Percentiles rank a stretch among this genome's conserved stretches.
Evolutionary conservation across 2,113 vertebrate species (phyloP).

Genomic region (Serilophus lunatus): DNA sequence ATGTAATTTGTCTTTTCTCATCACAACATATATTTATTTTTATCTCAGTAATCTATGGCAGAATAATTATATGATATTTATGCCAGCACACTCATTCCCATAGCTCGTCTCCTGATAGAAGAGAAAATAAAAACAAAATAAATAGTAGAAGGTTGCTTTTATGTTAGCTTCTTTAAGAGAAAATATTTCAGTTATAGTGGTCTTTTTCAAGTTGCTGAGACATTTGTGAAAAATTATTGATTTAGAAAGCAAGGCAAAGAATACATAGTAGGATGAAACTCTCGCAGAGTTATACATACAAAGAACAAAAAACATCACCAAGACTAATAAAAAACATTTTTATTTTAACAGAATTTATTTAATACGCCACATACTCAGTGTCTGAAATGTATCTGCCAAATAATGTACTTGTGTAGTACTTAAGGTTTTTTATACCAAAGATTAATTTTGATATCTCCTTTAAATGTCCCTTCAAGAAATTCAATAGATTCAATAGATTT

Average conservation of each 20-base stretch:
- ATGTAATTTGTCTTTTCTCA: not conserved
- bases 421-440: not conserved
- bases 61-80: not conserved
- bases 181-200: not conserved
- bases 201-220: not conserved
- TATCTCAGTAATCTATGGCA: not conserved
- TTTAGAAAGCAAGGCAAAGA: not conserved
- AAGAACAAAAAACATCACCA: not conserved
- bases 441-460: not conserved
- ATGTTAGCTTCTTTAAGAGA: not conserved
- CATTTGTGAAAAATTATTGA: not conserved
- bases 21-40: not conserved
- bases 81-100: not conserved
- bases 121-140: not conserved
- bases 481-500: not conserved
- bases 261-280: not conserved
- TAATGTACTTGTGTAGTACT: not conserved
- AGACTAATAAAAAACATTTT: not conserved
- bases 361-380: not conserved
- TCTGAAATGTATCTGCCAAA: not conserved
- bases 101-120: not conserved
- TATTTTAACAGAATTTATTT: not conserved
- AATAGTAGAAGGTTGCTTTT: not conserved
- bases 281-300: not conserved
- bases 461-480: not conserved